Conservation (phyloP, 2,888 invertebrate genomes). For the Diarsia brunnea region DNA sequence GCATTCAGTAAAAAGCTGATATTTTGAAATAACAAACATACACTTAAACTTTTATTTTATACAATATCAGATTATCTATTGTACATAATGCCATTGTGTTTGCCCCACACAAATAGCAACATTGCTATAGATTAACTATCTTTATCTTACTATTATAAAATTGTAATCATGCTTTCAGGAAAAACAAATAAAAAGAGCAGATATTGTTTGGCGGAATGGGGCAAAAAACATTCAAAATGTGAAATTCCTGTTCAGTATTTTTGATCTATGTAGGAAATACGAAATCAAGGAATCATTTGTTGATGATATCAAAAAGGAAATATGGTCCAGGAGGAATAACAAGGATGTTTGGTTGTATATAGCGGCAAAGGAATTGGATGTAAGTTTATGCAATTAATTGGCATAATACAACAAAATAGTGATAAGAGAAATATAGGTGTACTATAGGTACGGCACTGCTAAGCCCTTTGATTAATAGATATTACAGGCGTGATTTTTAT, state of each 20-base stretch:
- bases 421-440: background rate
- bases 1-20: no score
- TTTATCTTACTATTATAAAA: background rate
- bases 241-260: constrained; percentile 91
- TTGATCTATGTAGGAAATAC: constrained; percentile 91
- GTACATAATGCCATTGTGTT: background rate
- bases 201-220: constrained; percentile 92
- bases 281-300: constrained; percentile 90
- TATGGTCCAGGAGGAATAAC: constrained; percentile 80
- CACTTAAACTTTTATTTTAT: no score
- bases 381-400: constrained; percentile 63
- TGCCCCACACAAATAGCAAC: background rate
- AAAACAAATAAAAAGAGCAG: constrained; percentile 89
- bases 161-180: constrained; percentile 76
- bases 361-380: constrained; percentile 85
- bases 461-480: background rate
- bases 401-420: background rate
- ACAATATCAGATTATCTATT: background rate
- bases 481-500: background rate
- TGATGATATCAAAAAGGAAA: constrained; percentile 79
- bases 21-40: no score
- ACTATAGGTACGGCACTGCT: background rate
- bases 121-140: background rate
- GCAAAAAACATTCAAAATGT: constrained; percentile 90
- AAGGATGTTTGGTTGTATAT: constrained; percentile 86